Evolutionary conservation across 2,113 vertebrate genomes (phyloP).

Genomic region (Peromyscus leucopus): DNA sequence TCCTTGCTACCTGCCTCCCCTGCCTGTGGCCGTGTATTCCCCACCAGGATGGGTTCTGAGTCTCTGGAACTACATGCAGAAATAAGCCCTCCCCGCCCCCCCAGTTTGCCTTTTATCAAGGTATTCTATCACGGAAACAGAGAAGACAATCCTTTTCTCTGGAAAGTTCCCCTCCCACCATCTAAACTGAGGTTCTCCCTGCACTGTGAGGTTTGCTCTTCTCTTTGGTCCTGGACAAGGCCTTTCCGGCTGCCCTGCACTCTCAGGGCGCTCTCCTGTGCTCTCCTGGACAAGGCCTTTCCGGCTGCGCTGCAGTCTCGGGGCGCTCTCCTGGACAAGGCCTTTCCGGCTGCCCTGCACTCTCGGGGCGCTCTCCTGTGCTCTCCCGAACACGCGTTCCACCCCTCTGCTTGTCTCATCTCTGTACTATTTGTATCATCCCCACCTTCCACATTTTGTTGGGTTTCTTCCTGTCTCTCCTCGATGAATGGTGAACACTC

Average conservation of each 20-base stretch:
- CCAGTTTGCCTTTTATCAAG: not conserved
- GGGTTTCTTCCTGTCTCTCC: not conserved
- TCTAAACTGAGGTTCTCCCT: no score
- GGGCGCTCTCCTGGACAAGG: no score
- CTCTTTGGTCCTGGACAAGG: no score
- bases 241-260: fast-evolving
- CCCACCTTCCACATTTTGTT: fast-evolving
- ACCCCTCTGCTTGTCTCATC: not conserved
- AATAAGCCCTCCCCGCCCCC: not conserved
- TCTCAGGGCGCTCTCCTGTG: not conserved
- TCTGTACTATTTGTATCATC: not conserved
- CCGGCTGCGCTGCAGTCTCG: fast-evolving
- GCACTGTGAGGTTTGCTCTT: not conserved
- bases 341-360: no score
- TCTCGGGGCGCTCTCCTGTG: not conserved
- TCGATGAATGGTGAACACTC: not conserved
- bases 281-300: no score
- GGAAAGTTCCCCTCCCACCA: no score
- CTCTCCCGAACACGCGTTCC: no score
- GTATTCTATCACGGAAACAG: not conserved
- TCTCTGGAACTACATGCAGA: not conserved
- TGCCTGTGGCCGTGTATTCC: not conserved
- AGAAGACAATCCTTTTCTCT: not conserved
- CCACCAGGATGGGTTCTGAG: not conserved
- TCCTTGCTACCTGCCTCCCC: not conserved